Evolutionary conservation across 1,140 invertebrate species (phyloP), one percentile per base, ranked within the genome.

Genomic region (Orussus abietinus): DNA sequence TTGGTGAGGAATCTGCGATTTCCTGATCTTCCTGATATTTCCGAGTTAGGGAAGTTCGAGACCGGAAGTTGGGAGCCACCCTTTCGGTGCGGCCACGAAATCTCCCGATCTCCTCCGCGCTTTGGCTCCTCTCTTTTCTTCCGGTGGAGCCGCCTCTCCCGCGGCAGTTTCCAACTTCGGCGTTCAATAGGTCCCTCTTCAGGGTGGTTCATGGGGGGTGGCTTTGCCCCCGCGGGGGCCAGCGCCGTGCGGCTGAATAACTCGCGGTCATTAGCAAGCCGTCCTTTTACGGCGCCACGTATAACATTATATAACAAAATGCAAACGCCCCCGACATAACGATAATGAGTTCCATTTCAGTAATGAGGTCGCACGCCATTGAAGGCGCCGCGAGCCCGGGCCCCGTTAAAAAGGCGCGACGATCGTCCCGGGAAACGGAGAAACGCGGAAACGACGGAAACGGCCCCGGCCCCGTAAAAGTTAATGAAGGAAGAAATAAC

Each of bases 281-380:
- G 34, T 45, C 54, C 55, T 58, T 52, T 55, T 58, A 53, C 32
- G 32, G 33, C 35, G 29, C 40, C 37, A 25, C 51, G 29, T 51
- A 53, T 51, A 51, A 51, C 38, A 45, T 55, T 53, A 51, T 56
- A 51, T 41, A 59, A 66, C 51, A 62, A 63, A 68, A 66, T 62
- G 63, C 59, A 55, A 58, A 53, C 55, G 47, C 50, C 17, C 46
- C 37, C 11, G 37, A 44, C 53, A 52, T 59, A 58, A 66, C 60
- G 57, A 57, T 69, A 71, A 69, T 61, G 65, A 67, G 57, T 59
- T 46, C 56, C 57, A 67, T 71, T 68, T 62, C 60, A 57, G 62
- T 71, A 71, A 71, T 68, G 65, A 69, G 68, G 65, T 71, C 66
- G 60, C 62, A 60, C 59, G 50, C 66, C 66, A 69, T 69, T 70